Percentiles rank a stretch among this genome's conserved stretches.
Conservation (phyloP, 2,113 vertebrate genomes). For the Daubentonia madagascariensis region DNA sequence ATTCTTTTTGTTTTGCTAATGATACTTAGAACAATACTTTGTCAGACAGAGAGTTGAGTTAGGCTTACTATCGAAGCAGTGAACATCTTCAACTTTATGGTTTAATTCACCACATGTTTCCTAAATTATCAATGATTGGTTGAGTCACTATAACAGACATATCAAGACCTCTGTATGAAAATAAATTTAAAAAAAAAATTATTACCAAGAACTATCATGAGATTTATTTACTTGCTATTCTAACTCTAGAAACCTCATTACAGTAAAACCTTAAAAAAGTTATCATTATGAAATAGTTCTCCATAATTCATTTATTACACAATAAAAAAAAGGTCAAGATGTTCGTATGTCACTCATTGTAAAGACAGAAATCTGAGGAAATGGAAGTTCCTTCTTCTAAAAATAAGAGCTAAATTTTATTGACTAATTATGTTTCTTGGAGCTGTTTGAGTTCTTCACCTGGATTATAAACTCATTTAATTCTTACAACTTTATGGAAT, state of each 20-base stretch:
- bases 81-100: not conserved
- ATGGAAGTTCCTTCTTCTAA: not conserved
- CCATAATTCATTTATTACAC: not conserved
- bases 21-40: not conserved
- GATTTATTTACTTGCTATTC: not conserved
- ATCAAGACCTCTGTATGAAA: not conserved
- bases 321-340: not conserved
- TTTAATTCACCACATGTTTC: not conserved
- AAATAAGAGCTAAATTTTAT: not conserved
- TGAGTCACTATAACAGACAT: not conserved
- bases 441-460: not conserved
- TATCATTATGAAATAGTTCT: not conserved
- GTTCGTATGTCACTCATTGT: not conserved
- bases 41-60: not conserved
- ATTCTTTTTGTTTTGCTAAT: not conserved
- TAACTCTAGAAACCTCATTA: not conserved
- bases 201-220: not conserved
- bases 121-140: not conserved
- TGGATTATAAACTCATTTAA: not conserved
- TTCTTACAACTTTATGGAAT: not conserved
- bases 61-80: not conserved
- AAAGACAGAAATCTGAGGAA: not conserved
- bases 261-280: not conserved
- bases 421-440: not conserved
- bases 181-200: not conserved